A percentile compares a stretch with the other conserved stretches of the same genome.
phyloP scores from a whole-genome alignment of 2,797 vertebrate species.

The Macropus fuliginosus region DNA sequence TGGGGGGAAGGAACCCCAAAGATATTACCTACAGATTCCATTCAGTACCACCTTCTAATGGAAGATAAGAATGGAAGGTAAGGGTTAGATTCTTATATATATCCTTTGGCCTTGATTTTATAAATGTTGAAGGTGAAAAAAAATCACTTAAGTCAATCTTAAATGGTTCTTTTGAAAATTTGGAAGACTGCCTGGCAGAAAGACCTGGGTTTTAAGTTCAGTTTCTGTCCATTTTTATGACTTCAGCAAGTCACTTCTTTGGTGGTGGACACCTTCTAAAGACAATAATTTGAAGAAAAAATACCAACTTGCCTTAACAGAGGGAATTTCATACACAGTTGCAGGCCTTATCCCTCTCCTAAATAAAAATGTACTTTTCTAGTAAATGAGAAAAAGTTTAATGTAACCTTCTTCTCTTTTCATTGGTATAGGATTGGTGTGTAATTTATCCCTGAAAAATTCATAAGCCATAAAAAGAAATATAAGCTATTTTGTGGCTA shows the following conservation, averaged over 20 bases:
- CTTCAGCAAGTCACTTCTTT: neutral
- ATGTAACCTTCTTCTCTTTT: neutral
- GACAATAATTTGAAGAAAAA: neutral
- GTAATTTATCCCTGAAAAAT: neutral
- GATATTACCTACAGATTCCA: constrained; percentile 89
- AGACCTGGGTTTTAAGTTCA: neutral
- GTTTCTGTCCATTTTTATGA: neutral
- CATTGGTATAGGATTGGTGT: neutral
- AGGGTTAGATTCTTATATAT: constrained; percentile 67
- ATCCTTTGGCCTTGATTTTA: constrained; percentile 32
- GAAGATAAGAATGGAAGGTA: constrained; percentile 96
- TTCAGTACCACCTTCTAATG: constrained; percentile 98
- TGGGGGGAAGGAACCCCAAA: constrained; percentile 95
- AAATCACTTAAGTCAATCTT: neutral
- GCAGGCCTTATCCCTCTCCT: neutral
- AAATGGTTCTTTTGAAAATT: neutral
- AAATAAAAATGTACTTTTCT: constrained; percentile 37
- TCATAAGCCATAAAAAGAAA: neutral
- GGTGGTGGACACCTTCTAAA: neutral
- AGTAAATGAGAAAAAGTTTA: constrained; percentile 45
- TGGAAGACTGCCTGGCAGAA: neutral
- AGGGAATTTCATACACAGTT: neutral
- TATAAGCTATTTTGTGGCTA: neutral
- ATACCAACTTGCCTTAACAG: neutral
- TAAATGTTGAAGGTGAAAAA: constrained; percentile 12